phyloP scores from a whole-genome alignment of 23 tunicate species.

The Corella eumyota region DNA sequence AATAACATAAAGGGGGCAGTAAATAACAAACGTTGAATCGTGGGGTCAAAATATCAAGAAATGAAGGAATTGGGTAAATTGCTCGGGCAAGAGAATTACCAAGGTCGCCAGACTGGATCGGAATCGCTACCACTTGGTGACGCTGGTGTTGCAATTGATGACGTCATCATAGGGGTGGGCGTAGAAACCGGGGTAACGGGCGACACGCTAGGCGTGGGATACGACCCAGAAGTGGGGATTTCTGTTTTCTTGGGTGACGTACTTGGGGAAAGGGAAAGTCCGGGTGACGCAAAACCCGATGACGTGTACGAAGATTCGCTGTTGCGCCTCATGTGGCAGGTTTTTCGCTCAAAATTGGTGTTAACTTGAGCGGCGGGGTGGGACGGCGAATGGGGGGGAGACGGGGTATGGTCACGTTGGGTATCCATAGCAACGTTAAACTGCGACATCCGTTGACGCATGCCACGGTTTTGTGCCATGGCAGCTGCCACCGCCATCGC shows the following conservation, averaged over 20 bases:
- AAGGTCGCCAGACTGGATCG: conserved; percentile 61
- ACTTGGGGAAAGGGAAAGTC: conserved; percentile 17
- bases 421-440: not conserved
- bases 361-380: not conserved
- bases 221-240: not conserved
- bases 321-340: conserved; percentile 12
- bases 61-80: too few species aligned
- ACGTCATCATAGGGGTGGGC: conserved; percentile 1
- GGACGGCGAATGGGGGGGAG: conserved; percentile 4
- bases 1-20: too few species aligned
- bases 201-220: not conserved
- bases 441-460: conserved; percentile 1
- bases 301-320: conserved; percentile 46
- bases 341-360: not conserved
- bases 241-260: conserved; percentile 21
- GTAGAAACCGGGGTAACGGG: conserved; percentile 5
- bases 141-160: not conserved
- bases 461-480: conserved; percentile 25
- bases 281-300: conserved; percentile 37
- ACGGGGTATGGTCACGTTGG: not conserved
- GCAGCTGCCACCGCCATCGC: conserved; percentile 79
- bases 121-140: conserved; percentile 42
- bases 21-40: too few species aligned
- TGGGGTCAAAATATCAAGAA: too few species aligned
- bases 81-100: too few species aligned